Conservation (phyloP, 2,113 vertebrate genomes). For the Planiliza haematocheilus region DNA sequence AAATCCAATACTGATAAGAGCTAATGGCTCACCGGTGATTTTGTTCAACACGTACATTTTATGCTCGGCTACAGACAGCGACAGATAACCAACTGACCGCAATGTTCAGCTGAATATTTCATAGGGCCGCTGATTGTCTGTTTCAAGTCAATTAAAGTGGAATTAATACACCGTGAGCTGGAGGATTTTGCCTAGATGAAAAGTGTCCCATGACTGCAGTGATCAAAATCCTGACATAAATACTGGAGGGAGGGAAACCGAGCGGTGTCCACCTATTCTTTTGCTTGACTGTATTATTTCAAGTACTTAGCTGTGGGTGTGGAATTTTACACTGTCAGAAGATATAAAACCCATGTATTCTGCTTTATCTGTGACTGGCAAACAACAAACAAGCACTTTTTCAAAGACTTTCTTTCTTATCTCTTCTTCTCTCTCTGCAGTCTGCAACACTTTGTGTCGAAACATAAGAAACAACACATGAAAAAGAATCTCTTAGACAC, state of each 20-base stretch:
- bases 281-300: slow-evolving; percentile 9
- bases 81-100: neutral
- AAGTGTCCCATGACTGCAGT: neutral
- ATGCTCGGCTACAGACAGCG: neutral
- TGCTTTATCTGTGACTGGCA: slow-evolving; percentile 30
- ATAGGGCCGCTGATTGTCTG: slow-evolving; percentile 23
- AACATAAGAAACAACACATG: slow-evolving; percentile 52
- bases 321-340: slow-evolving; percentile 16
- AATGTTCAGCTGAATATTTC: slow-evolving; percentile 24
- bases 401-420: slow-evolving; percentile 35
- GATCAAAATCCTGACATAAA: neutral
- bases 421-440: slow-evolving; percentile 36
- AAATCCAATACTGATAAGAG: slow-evolving; percentile 13
- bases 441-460: slow-evolving; percentile 41
- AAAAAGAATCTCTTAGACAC: slow-evolving; percentile 58
- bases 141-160: slow-evolving; percentile 29
- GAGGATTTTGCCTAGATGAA: neutral
- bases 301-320: slow-evolving; percentile 17
- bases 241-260: neutral
- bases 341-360: slow-evolving; percentile 37
- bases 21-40: neutral
- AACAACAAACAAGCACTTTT: slow-evolving; percentile 27
- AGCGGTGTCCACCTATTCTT: neutral
- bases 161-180: slow-evolving; percentile 17
- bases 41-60: neutral